Percentiles rank a stretch among this genome's conserved stretches.
Conservation (phyloP, 2,113 vertebrate genomes). For the Odocoileus virginianus region DNA sequence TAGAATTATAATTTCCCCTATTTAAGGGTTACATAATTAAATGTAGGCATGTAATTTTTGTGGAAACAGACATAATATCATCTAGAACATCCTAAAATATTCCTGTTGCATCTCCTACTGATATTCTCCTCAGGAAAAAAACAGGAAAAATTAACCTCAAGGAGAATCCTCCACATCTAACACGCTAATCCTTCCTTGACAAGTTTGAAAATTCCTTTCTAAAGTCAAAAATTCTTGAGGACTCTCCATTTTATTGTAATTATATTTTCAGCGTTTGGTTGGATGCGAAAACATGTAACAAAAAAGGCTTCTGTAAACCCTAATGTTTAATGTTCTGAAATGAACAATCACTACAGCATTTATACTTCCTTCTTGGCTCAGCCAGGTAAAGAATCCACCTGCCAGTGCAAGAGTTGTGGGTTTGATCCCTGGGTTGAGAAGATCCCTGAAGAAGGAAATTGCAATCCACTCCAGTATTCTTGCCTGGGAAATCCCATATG, state of each 20-base stretch:
- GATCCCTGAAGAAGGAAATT: background rate
- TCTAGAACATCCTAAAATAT: conserved; percentile 49
- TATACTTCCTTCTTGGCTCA: background rate
- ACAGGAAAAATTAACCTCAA: conserved; percentile 1
- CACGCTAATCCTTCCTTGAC: background rate
- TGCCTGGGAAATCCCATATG: background rate
- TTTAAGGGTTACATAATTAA: conserved; percentile 50
- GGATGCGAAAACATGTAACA: background rate
- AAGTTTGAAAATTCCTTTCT: conserved; percentile 27
- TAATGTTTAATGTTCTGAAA: background rate
- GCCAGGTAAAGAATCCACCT: background rate
- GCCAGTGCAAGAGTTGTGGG: background rate
- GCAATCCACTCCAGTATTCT: background rate
- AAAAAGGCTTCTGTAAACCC: conserved; percentile 32
- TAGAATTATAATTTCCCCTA: conserved; percentile 50
- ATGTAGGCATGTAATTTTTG: conserved; percentile 41
- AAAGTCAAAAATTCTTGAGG: conserved; percentile 9
- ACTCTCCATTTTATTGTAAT: conserved; percentile 21
- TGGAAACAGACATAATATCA: conserved; percentile 47
- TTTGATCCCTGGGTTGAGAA: background rate
- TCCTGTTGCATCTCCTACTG: background rate
- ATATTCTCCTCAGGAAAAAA: background rate
- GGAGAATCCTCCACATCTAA: background rate
- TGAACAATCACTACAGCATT: background rate
- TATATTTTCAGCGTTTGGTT: conserved; percentile 18